A percentile compares a stretch with the other conserved stretches of the same genome.
phyloP scores from a whole-genome alignment of 1,140 invertebrate species.

The Musca vetustissima region DNA sequence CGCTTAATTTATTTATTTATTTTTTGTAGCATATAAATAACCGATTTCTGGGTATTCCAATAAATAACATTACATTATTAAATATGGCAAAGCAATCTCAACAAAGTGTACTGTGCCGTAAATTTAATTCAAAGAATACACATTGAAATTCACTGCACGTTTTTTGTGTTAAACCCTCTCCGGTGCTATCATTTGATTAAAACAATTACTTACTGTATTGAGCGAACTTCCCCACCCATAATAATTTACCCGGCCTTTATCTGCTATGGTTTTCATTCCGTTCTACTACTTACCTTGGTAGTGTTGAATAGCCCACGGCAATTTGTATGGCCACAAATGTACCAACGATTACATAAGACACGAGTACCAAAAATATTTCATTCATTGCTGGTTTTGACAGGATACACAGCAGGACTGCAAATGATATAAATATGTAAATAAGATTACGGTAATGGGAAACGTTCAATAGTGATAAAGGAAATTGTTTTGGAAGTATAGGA shows the following conservation, averaged over 20 bases:
- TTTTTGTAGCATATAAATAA: no score
- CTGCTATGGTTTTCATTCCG: background rate
- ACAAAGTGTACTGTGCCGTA: no score
- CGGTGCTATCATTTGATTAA: background rate
- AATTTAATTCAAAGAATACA: background rate
- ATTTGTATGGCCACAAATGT: constrained; percentile 71
- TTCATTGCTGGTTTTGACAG: constrained; percentile 82
- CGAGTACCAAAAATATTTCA: constrained; percentile 80
- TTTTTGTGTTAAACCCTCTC: no score
- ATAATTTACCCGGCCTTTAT: no score
- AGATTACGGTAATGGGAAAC: no score
- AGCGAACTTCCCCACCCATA: constrained; percentile 23
- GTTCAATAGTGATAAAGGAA: no score
- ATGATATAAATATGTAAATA: constrained; percentile 8
- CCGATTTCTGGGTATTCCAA: no score
- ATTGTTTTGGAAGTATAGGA: no score
- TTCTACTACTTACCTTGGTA: constrained; percentile 57
- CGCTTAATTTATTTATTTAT: no score
- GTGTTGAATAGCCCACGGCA: constrained; percentile 59
- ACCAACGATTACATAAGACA: constrained; percentile 77
- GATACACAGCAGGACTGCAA: constrained; percentile 69
- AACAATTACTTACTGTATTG: background rate
- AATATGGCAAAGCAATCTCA: no score
- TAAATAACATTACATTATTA: no score
- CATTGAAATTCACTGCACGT: no score